Evolutionary conservation across 2,888 invertebrate species (phyloP).

Genomic region (Melikaiella ostensackeni): DNA sequence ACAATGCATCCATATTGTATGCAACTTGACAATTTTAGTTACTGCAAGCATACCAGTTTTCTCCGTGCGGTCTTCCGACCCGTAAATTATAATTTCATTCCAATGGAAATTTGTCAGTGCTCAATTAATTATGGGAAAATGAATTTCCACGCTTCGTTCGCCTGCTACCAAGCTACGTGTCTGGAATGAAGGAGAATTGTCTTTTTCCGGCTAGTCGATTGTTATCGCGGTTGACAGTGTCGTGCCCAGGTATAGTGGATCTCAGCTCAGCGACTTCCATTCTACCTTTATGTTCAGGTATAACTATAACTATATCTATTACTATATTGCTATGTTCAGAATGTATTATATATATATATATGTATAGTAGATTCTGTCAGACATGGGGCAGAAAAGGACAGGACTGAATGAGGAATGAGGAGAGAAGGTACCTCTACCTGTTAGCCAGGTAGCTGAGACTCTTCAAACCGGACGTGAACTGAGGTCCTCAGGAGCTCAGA

Average conservation of each 20-base stretch:
- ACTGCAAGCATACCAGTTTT: no score
- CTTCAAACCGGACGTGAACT: conserved; percentile 36
- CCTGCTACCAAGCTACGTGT: conserved; percentile 13
- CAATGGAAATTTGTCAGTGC: neutral
- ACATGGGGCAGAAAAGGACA: neutral
- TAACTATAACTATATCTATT: conserved; percentile 26
- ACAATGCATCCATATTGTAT: no score
- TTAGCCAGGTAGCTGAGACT: conserved; percentile 36
- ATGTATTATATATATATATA: neutral
- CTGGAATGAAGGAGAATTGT: conserved; percentile 17
- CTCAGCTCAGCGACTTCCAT: conserved; percentile 14
- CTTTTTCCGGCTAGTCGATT: conserved; percentile 22
- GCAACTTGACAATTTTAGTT: no score
- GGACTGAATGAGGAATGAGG: neutral
- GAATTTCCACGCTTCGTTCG: conserved; percentile 15
- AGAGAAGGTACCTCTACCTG: neutral
- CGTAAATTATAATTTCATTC: neutral
- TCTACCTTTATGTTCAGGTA: neutral
- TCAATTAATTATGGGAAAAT: conserved; percentile 30
- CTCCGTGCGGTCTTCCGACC: neutral
- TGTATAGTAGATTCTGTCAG: neutral
- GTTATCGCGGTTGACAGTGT: conserved; percentile 36
- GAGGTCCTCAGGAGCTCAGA: conserved; percentile 17
- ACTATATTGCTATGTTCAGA: conserved; percentile 19
- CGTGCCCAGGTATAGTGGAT: conserved; percentile 33